Conservation (phyloP, 2,113 vertebrate genomes). For the Parus major region DNA sequence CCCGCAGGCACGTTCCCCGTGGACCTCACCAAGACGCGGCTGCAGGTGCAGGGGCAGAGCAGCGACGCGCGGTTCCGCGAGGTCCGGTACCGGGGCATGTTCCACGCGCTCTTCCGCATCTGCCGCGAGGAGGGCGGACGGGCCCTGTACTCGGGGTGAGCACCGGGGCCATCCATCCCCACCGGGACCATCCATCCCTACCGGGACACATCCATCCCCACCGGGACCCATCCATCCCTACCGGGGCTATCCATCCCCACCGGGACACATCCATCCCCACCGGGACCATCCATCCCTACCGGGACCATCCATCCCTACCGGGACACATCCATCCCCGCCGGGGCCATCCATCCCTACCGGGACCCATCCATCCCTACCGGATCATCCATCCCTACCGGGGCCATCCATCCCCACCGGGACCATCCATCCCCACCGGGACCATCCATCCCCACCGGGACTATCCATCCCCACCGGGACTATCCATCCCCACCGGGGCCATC, state of each 20-base stretch:
- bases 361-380: too few species aligned
- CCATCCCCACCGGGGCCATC: too few species aligned
- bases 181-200: too few species aligned
- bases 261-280: not conserved
- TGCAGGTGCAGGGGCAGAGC: slow-evolving; percentile 94
- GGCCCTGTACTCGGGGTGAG: slow-evolving; percentile 92
- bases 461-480: too few species aligned
- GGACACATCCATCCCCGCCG: not conserved
- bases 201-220: not conserved
- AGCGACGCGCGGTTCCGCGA: slow-evolving; percentile 86
- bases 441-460: not conserved
- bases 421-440: too few species aligned
- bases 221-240: not conserved
- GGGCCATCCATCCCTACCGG: too few species aligned
- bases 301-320: too few species aligned
- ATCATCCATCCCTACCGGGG: too few species aligned
- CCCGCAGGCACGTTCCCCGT: slow-evolving; percentile 90
- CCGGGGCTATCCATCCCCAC: too few species aligned
- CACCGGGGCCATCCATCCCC: not conserved
- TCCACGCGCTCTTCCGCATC: slow-evolving; percentile 91
- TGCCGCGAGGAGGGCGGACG: slow-evolving; percentile 89
- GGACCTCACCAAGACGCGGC: slow-evolving; percentile 92
- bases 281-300: not conserved
- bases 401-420: too few species aligned
- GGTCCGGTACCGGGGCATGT: slow-evolving; percentile 93